Conservation (phyloP, 2,797 vertebrate species). For the Cossypha polioptera region DNA sequence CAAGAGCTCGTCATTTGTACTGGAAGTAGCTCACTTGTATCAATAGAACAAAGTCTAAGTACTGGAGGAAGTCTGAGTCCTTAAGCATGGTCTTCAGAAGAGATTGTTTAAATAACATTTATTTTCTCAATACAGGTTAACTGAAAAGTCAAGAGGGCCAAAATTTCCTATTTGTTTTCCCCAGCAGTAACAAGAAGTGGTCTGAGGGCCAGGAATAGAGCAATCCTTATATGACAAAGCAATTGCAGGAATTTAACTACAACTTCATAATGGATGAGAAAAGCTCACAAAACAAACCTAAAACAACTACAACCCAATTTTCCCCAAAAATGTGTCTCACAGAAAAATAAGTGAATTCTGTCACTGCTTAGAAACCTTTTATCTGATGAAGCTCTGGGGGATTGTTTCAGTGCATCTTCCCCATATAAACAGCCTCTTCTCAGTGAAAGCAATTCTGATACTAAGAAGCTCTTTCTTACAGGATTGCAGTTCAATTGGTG, state of each 20-base stretch:
- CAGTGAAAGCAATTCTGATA: background rate
- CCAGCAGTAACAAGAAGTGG: background rate
- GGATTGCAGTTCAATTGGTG: background rate
- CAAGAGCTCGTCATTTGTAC: fast-evolving
- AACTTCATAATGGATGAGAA: background rate
- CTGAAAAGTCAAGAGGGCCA: background rate
- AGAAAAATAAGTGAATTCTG: background rate
- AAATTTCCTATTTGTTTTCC: background rate
- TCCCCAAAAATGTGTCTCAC: background rate
- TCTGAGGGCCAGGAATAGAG: background rate
- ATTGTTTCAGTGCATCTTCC: background rate
- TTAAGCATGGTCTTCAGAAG: background rate
- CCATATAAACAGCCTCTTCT: background rate
- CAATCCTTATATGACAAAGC: background rate
- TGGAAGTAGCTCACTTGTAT: background rate
- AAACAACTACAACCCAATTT: background rate
- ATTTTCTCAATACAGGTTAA: background rate
- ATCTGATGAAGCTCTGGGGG: background rate
- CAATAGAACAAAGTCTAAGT: background rate
- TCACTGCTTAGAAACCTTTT: background rate
- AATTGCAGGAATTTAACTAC: background rate
- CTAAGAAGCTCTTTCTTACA: background rate
- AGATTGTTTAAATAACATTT: background rate
- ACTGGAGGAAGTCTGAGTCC: background rate
- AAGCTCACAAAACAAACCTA: background rate